Conservation (phyloP, 2,113 vertebrate genomes). For the Hyperoodon ampullatus region DNA sequence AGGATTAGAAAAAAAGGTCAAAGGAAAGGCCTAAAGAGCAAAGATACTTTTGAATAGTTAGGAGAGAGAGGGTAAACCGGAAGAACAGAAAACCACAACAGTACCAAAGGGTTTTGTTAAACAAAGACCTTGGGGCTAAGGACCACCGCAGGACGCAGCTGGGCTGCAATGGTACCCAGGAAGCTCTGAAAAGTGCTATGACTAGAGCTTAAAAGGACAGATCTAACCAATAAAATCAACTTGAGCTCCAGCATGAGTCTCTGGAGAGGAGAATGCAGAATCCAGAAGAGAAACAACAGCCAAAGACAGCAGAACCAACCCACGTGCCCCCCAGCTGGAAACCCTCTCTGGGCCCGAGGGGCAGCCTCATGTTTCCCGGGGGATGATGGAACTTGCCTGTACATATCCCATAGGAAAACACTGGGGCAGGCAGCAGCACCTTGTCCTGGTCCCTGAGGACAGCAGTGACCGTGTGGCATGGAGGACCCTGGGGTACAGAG, state of each 20-base stretch:
- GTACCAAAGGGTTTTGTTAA: conserved; percentile 57
- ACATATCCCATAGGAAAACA: conserved; percentile 21
- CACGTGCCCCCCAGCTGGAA: conserved; percentile 51
- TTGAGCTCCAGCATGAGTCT: background rate
- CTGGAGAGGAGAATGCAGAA: conserved; percentile 39
- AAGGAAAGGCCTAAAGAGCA: conserved; percentile 41
- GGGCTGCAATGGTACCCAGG: background rate
- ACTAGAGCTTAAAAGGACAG: conserved; percentile 53
- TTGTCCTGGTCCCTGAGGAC: conserved; percentile 77
- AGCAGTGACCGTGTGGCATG: conserved; percentile 70
- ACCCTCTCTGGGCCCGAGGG: conserved; percentile 38
- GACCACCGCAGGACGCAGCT: background rate
- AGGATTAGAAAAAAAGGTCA: conserved; percentile 38
- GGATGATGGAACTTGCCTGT: conserved; percentile 59
- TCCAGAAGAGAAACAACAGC: conserved; percentile 73
- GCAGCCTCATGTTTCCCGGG: background rate
- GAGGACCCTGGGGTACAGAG: conserved; percentile 67
- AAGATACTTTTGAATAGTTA: conserved; percentile 58
- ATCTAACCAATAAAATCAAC: conserved; percentile 43
- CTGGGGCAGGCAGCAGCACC: conserved; percentile 64
- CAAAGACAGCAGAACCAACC: conserved; percentile 78
- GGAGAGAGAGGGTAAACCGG: background rate
- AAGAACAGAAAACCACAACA: conserved; percentile 64
- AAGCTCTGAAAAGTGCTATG: conserved; percentile 40
- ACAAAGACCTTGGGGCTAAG: conserved; percentile 31